Conservation (phyloP, 2,888 invertebrate genomes). For the Adelphocoris suturalis region DNA sequence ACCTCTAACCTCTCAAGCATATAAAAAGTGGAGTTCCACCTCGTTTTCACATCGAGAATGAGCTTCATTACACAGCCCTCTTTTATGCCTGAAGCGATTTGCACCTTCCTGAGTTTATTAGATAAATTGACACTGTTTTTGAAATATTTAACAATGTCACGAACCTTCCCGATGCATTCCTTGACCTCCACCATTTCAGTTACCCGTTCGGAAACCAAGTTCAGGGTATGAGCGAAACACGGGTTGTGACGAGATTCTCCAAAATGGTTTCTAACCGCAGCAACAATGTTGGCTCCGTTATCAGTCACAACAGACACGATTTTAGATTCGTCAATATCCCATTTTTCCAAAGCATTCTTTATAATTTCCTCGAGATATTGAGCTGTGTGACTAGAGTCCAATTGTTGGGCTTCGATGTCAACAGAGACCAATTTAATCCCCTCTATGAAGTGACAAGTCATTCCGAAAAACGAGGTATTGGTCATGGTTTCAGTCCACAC, state of each 20-base stretch:
- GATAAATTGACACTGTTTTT: conserved; percentile 70
- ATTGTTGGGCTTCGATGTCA: conserved; percentile 18
- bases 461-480: conserved; percentile 12
- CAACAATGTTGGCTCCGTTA: background rate
- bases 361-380: background rate
- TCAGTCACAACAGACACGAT: no score
- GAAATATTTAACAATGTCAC: conserved; percentile 69
- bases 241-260: conserved; percentile 73
- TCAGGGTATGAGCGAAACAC: conserved; percentile 78
- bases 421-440: conserved; percentile 12
- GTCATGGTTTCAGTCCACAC: conserved; percentile 40
- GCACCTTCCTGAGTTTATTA: conserved; percentile 64
- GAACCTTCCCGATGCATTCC: background rate
- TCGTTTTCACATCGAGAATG: conserved; percentile 74
- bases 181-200: conserved; percentile 20
- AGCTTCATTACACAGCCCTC: conserved; percentile 57
- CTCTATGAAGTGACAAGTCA: conserved; percentile 14
- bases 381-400: conserved; percentile 8
- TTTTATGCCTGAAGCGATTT: background rate
- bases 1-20: conserved; percentile 1
- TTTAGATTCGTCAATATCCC: conserved; percentile 23
- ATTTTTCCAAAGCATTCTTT: background rate
- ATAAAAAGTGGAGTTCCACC: conserved; percentile 75
- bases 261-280: conserved; percentile 7
- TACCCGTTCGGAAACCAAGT: conserved; percentile 76